phyloP scores from a whole-genome alignment of 2,113 vertebrate genomes.

The Euleptes europaea region DNA sequence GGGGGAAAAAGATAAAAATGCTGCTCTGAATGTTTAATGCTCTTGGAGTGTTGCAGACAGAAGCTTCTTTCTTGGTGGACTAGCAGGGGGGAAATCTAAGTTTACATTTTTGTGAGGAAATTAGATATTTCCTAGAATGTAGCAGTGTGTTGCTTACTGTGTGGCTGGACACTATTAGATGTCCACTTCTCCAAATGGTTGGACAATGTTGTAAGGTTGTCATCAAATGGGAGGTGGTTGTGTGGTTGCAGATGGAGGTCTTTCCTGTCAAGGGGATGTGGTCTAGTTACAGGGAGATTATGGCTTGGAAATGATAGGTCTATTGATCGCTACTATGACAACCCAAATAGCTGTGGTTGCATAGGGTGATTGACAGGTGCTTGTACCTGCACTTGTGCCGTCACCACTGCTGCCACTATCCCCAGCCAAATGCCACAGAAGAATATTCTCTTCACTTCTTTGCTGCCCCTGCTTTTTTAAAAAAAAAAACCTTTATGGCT shows the following conservation, averaged over 20 bases:
- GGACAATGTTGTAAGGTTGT: background rate
- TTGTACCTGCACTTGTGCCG: too few relatives aligned
- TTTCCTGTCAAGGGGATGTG: background rate
- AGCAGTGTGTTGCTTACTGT: background rate
- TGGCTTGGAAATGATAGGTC: background rate
- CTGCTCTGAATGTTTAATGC: background rate
- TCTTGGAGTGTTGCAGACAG: background rate
- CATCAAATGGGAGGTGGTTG: background rate
- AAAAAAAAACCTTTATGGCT: too few relatives aligned
- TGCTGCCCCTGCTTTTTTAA: too few relatives aligned
- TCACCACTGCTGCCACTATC: too few relatives aligned
- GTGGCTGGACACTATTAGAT: background rate
- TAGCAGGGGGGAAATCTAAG: background rate
- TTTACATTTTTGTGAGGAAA: too few relatives aligned
- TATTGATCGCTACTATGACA: background rate
- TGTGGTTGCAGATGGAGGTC: background rate
- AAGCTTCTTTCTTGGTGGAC: background rate
- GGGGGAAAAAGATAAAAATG: background rate
- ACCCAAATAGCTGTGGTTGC: too few relatives aligned
- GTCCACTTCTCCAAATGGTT: background rate
- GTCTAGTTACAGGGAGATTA: background rate
- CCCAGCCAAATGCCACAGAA: too few relatives aligned
- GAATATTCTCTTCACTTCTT: too few relatives aligned
- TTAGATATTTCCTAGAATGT: accelerated
- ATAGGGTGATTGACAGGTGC: too few relatives aligned